Conservation (phyloP, 2,797 vertebrate genomes). For the Bradypus variegatus region DNA sequence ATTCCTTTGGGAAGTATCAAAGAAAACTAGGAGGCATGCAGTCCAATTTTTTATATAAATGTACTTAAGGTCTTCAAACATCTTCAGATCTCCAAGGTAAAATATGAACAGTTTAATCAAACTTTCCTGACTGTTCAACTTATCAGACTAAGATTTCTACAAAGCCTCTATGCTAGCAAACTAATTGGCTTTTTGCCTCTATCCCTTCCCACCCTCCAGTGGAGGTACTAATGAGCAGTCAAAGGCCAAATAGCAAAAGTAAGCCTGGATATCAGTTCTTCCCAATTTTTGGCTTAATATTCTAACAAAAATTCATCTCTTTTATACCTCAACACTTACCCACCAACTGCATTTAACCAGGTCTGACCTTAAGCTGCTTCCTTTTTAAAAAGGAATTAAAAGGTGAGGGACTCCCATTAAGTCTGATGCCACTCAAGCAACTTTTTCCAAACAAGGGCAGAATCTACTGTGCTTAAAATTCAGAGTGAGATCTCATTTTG, state of each 20-base stretch:
- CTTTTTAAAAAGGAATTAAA: conserved; percentile 38
- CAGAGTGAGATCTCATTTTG: conserved; percentile 45
- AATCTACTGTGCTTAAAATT: conserved; percentile 51
- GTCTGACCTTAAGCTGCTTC: conserved; percentile 3
- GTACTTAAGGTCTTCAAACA: conserved; percentile 35
- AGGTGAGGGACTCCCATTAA: conserved; percentile 17
- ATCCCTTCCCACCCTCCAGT: conserved; percentile 35
- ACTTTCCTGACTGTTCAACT: conserved; percentile 30
- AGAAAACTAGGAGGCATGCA: not conserved
- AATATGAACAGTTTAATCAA: conserved; percentile 25
- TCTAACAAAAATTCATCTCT: conserved; percentile 19
- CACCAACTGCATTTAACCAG: conserved; percentile 31
- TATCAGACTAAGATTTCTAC: conserved; percentile 29
- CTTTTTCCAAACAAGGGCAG: conserved; percentile 41
- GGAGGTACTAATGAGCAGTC: conserved; percentile 46
- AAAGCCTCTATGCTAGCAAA: conserved; percentile 39
- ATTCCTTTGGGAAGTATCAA: not conserved
- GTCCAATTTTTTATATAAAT: not conserved
- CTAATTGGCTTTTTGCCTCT: conserved; percentile 29
- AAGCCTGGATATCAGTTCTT: conserved; percentile 20
- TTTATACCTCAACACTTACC: conserved; percentile 36
- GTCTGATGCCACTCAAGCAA: conserved; percentile 25
- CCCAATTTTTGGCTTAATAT: conserved; percentile 22
- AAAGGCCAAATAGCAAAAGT: conserved; percentile 38
- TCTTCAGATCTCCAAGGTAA: not conserved